Evolutionary conservation across 1,140 invertebrate species (phyloP).

Genomic region (Macrobrachium nipponense): DNA sequence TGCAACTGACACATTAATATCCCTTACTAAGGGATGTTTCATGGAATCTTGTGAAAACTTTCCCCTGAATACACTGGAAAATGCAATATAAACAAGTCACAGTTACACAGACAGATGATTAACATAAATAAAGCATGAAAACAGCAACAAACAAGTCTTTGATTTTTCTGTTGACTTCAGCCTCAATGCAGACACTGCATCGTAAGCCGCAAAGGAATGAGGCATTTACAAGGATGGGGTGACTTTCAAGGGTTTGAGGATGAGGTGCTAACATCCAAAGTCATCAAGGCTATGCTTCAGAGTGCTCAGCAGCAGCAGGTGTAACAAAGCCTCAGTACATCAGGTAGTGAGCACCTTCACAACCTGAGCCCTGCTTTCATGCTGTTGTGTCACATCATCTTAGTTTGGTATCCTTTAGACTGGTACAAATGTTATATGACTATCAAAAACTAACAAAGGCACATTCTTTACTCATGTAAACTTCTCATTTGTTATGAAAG

Average conservation of each 20-base stretch:
- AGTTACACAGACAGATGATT: constrained; percentile 42
- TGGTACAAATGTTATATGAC: neutral
- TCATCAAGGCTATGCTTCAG: constrained; percentile 28
- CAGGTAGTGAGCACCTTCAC: constrained; percentile 33
- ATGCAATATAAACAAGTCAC: constrained; percentile 45
- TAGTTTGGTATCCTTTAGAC: constrained; percentile 14
- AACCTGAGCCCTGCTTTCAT: constrained; percentile 38
- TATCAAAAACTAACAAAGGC: neutral
- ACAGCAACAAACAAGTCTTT: constrained; percentile 52
- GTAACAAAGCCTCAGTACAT: constrained; percentile 28
- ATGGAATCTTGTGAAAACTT: constrained; percentile 39
- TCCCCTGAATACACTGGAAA: constrained; percentile 31
- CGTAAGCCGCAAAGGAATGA: constrained; percentile 38
- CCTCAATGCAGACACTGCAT: constrained; percentile 56
- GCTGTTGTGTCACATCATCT: constrained; percentile 44
- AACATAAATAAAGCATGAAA: constrained; percentile 23
- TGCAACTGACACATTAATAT: neutral
- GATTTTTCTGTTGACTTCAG: constrained; percentile 22
- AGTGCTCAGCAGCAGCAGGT: constrained; percentile 18
- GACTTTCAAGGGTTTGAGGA: constrained; percentile 37
- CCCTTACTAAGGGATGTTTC: neutral
- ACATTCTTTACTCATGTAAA: no score
- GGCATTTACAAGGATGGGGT: constrained; percentile 44
- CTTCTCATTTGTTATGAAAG: no score
- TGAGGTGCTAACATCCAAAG: constrained; percentile 43